Conservation (phyloP, 1,140 invertebrate genomes). For the Acyrthosiphon pisum region DNA sequence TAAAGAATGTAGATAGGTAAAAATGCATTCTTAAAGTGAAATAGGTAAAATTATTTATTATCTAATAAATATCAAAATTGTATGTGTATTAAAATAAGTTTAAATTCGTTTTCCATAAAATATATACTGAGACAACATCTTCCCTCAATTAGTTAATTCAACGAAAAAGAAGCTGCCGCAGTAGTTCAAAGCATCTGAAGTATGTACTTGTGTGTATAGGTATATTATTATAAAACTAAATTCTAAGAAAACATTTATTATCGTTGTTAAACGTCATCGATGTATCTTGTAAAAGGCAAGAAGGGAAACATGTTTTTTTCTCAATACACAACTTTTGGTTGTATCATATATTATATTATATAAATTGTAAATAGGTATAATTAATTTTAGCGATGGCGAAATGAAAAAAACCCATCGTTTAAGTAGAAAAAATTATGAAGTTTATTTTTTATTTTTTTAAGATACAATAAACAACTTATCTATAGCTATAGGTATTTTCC, state of each 20-base stretch:
- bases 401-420: not conserved
- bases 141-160: not conserved
- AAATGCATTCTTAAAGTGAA: not conserved
- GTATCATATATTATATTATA: not conserved
- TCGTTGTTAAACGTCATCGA: not conserved
- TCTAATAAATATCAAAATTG: not conserved
- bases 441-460: not conserved
- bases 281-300: not conserved
- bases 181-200: not conserved
- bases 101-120: not conserved
- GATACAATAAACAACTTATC: not conserved
- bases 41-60: not conserved
- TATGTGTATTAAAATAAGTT: not conserved
- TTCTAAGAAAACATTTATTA: not conserved
- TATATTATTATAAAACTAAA: not conserved
- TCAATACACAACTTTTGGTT: not conserved
- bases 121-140: not conserved
- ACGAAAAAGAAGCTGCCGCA: not conserved
- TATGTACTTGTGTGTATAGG: not conserved
- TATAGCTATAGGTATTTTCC: not conserved
- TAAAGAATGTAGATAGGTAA: not conserved
- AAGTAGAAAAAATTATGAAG: not conserved
- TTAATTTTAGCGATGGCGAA: not conserved
- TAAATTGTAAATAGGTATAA: not conserved
- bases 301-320: constrained; percentile 6